Base-by-base conservation (phyloP, 2,113 vertebrate species). In the Peromyscus polionotus region DNA sequence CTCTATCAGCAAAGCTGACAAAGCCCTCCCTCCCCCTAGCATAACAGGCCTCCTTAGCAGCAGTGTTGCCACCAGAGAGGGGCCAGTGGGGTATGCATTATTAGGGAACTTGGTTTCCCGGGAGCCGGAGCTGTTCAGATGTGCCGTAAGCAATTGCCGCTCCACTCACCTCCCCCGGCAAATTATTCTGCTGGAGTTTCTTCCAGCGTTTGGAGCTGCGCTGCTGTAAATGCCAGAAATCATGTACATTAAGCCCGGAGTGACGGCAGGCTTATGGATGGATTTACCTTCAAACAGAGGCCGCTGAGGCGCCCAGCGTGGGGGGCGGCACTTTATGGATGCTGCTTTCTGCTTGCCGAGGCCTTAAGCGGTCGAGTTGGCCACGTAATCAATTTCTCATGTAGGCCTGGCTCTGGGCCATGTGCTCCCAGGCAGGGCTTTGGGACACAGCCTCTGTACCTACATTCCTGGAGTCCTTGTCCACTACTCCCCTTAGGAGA, bases 171-270 rank as follows among this genome's bases (percentile, higher is more conserved):
- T 96, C 88, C 88, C 90, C 94, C 92, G 94, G 91, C 97, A 96
- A 98, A 97, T 97, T 92, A 92, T 97, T 97, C 92, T 48, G 88
- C 81, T 88, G 96, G 95, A 98, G 96, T 96, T 97, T 97, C 97
- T 96, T 95, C 90, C 96, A 96, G 95, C 84, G 8, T 95, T 96
- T 31, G 4, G 93, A 97, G 95, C 94, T 7, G 63, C 3, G 63
- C 97, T 95, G 97, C 95, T 95, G 92, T 95, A 98, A 98, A 97
- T 98, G 97, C 97, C 96, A 98, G 97, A 97, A 98, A 98, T 97
- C 97, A 97, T 98, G 93, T 97, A 96, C 97, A 96, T 97, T 96
- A 98, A 98, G 97, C 98, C 96, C 42, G 39, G 92, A 98, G 95
- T 97, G 95, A 97, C 92, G 90, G 96, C 97, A 17, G 95, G 96